phyloP scores from a whole-genome alignment of 2,113 vertebrate species.

The Epinephelus lanceolatus region DNA sequence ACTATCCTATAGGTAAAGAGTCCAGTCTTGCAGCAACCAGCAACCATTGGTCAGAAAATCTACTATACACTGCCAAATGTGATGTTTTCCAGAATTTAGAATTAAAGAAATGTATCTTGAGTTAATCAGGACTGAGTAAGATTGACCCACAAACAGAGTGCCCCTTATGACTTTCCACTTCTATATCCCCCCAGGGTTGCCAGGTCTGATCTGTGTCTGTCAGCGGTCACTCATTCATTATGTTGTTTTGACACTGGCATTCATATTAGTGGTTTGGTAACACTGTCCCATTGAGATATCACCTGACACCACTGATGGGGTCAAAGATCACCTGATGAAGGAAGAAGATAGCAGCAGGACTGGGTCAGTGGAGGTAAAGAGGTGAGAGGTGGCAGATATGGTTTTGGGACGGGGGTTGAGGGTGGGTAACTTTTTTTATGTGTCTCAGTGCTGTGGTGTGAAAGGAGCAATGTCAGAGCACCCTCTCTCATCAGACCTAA shows the following conservation, averaged over 20 bases:
- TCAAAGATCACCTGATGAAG: constrained; percentile 34
- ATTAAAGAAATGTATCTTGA: not conserved
- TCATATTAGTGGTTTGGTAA: constrained; percentile 14
- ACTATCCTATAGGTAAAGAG: too few species aligned
- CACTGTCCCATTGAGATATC: constrained; percentile 21
- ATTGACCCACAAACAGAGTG: not conserved
- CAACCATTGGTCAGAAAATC: too few species aligned
- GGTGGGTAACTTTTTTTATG: constrained; percentile 25
- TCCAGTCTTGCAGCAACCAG: too few species aligned
- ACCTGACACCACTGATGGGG: constrained; percentile 24
- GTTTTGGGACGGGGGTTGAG: not conserved
- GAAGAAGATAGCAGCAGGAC: constrained; percentile 34
- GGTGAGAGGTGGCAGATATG: constrained; percentile 20
- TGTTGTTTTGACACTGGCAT: constrained; percentile 28
- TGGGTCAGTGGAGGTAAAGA: constrained; percentile 13
- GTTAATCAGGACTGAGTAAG: not conserved
- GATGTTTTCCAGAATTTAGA: too few species aligned
- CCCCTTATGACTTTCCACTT: not conserved
- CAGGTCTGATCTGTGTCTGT: constrained; percentile 18
- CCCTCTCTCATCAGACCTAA: constrained; percentile 31
- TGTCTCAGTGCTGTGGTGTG: constrained; percentile 26
- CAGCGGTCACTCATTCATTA: not conserved
- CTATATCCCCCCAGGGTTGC: not conserved
- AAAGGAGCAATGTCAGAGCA: constrained; percentile 37
- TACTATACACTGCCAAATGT: too few species aligned